Conservation (phyloP, 2,113 vertebrate species). For the Poeciliopsis occidentalis region DNA sequence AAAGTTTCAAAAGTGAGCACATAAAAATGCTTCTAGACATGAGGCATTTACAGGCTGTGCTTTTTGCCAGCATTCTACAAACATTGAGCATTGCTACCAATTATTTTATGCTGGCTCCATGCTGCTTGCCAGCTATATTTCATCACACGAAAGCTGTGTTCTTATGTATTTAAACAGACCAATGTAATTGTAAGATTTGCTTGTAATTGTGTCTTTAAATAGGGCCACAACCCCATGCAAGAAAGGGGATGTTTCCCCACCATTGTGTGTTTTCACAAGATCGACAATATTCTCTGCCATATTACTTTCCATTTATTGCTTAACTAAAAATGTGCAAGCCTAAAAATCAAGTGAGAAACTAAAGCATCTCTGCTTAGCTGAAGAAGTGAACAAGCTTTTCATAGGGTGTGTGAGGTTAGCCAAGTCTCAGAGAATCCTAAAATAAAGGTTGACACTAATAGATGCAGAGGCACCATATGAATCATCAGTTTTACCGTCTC, state of each 20-base stretch:
- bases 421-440: constrained; percentile 20
- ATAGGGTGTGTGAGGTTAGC: constrained; percentile 30
- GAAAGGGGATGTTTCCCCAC: neutral
- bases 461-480: constrained; percentile 37
- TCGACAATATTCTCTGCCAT: too few species aligned
- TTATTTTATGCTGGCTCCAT: neutral
- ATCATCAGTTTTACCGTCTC: constrained; percentile 45
- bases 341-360: neutral
- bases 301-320: neutral
- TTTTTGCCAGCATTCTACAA: neutral
- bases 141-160: neutral
- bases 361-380: neutral
- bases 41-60: neutral
- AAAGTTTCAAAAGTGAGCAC: neutral
- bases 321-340: neutral
- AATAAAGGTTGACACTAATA: constrained; percentile 15
- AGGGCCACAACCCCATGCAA: neutral
- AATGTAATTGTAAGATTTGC: neutral
- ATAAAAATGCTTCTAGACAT: neutral
- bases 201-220: too few species aligned
- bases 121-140: neutral
- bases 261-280: neutral
- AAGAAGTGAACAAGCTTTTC: constrained; percentile 23
- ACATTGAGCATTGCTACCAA: neutral
- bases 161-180: neutral